Evolutionary conservation across 35 echinoderm and acorn worm genomes (phyloP).

Genomic region (Ophioderma brevispina): DNA sequence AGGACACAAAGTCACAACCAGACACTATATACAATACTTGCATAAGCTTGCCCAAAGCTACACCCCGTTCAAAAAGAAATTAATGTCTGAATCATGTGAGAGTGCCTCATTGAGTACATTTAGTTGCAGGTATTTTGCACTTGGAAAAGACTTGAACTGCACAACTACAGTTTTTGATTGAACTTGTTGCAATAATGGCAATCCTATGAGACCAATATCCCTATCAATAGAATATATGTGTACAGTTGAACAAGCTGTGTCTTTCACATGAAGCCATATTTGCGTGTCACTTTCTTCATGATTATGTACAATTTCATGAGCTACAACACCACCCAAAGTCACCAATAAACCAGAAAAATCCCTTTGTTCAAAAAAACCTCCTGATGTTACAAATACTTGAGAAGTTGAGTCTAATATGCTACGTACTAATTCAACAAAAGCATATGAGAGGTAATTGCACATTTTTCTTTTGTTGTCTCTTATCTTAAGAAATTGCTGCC

Average conservation of each 20-base stretch:
- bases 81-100: not conserved
- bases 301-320: not conserved
- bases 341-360: not conserved
- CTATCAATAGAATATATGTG: conserved; percentile 53
- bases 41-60: not conserved
- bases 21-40: not conserved
- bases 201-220: conserved; percentile 44
- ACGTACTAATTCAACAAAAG: conserved; percentile 22
- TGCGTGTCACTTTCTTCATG: conserved; percentile 59
- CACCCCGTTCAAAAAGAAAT: not conserved
- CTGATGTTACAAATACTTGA: conserved; percentile 10
- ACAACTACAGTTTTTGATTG: not conserved
- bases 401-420: too few relatives aligned
- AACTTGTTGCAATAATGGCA: not conserved
- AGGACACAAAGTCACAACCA: conserved; percentile 1
- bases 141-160: not conserved
- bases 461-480: conserved; percentile 30
- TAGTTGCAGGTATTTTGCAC: not conserved
- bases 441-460: conserved; percentile 34
- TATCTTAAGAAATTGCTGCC: conserved; percentile 44
- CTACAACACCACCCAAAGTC: not conserved
- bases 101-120: not conserved
- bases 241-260: conserved; percentile 22
- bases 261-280: conserved; percentile 57
- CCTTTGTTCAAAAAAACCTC: conserved; percentile 27